phyloP scores from a whole-genome alignment of 2,113 vertebrate genomes.

The Centrocercus urophasianus region DNA sequence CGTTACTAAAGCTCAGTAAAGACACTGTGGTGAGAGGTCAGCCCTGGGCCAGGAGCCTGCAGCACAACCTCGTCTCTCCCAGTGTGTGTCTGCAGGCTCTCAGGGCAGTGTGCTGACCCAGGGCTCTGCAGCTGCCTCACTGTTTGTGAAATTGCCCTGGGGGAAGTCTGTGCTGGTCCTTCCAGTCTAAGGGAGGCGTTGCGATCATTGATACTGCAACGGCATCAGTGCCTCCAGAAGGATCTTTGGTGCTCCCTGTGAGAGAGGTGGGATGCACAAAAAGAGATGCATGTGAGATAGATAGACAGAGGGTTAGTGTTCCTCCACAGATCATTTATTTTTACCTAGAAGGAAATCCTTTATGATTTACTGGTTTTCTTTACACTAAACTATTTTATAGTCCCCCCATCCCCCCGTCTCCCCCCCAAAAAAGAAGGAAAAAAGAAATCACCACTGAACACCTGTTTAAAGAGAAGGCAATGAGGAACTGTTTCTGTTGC shows the following conservation, averaged over 20 bases:
- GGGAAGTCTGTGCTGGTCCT: not conserved
- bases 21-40: not conserved
- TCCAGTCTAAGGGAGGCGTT: not conserved
- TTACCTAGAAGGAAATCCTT: not conserved
- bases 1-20: conserved; percentile 40
- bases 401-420: too few relatives aligned
- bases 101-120: not conserved
- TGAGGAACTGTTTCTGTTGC: not conserved
- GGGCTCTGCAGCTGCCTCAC: not conserved
- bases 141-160: not conserved
- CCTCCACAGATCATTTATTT: not conserved
- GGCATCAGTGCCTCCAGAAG: not conserved
- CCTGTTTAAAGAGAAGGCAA: not conserved
- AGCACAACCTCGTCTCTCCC: not conserved
- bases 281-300: not conserved
- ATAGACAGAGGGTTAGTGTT: not conserved
- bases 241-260: not conserved
- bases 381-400: not conserved
- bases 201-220: not conserved
- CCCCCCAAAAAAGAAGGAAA: not conserved
- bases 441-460: not conserved
- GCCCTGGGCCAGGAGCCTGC: not conserved
- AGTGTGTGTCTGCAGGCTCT: not conserved
- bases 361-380: conserved; percentile 51
- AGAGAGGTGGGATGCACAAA: not conserved